phyloP scores from a whole-genome alignment of 2,888 invertebrate species.

The Lysandra bellargus region DNA sequence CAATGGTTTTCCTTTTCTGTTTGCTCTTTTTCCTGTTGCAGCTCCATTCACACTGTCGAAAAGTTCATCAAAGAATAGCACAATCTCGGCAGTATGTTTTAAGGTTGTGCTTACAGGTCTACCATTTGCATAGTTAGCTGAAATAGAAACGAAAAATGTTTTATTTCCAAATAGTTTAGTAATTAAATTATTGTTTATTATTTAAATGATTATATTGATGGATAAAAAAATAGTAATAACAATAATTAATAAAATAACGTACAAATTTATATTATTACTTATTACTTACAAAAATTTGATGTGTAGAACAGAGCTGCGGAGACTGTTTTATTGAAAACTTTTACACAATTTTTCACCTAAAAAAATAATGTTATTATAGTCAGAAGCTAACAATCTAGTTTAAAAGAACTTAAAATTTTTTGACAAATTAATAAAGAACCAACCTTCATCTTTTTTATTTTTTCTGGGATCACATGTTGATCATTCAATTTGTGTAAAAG shows the following conservation, averaged over 20 bases:
- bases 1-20: too few species aligned
- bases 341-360: slow-evolving; percentile 38
- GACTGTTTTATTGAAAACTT: slow-evolving; percentile 37
- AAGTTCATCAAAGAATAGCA: too few species aligned
- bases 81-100: too few species aligned
- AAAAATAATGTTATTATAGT: slow-evolving; percentile 15
- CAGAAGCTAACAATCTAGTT: background rate
- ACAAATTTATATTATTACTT: slow-evolving; percentile 42
- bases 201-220: too few species aligned
- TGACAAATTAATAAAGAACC: background rate
- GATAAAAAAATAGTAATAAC: too few species aligned
- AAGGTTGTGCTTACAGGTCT: too few species aligned
- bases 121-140: too few species aligned
- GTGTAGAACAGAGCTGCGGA: slow-evolving; percentile 37
- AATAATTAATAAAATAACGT: slow-evolving; percentile 1
- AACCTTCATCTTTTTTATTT: slow-evolving; percentile 25
- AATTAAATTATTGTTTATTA: too few species aligned
- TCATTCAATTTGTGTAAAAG: slow-evolving; percentile 37
- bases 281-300: slow-evolving; percentile 36
- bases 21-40: too few species aligned
- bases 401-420: background rate
- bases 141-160: too few species aligned
- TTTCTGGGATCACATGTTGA: slow-evolving; percentile 32
- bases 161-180: too few species aligned
- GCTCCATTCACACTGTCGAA: too few species aligned